Base-by-base conservation (phyloP, 2,113 vertebrate genomes). In the Brienomyrus longianalis region DNA sequence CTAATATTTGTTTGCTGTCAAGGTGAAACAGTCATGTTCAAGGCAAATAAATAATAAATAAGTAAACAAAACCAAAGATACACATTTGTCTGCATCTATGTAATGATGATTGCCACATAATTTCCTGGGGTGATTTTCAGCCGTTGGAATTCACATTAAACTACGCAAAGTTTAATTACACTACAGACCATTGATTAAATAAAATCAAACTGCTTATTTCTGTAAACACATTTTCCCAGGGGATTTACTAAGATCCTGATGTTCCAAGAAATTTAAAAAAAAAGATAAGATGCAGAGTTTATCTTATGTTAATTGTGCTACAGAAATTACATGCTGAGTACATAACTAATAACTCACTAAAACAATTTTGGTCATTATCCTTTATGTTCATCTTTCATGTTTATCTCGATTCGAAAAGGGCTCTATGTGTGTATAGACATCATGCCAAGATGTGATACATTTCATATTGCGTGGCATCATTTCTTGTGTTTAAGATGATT, bases 401-500 rank as follows among this genome's bases (percentile, higher is more conserved):
- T 80, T 80, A 43, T 80, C 35, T 43, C 43, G 35, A 43, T 43
- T 35, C 6, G 31, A 80, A 43, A 39, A 5, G 35, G 74, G 6
- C 35, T 80, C n/a, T 31, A 70, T 31, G 62, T 70, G n/a, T 52
- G 11, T 86, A 51, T 52, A 51, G 45, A 47, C 10, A 15, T 56
- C 27, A 9, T 35, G 51, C 50, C 51, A 87, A 54, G 50, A 87
- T 19, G n/a, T 54, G 48, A 54, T 15, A 86, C 27, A 48, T 48
- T 21, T 80, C 35, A 80, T 47, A 45, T 21, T 11, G 39, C 8
- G 47, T 43, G 9, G 43, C 62, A 70, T 70, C 19, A 10, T 23
- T 48, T 84, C 83, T 21, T 84, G 21, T 91, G 88, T 91, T 88
- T 89, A 88, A 90, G 88, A 86, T 91, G 52, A 91, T 70, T 39